phyloP scores from a whole-genome alignment of 2,113 vertebrate species.

The Megaceryle torquata region DNA sequence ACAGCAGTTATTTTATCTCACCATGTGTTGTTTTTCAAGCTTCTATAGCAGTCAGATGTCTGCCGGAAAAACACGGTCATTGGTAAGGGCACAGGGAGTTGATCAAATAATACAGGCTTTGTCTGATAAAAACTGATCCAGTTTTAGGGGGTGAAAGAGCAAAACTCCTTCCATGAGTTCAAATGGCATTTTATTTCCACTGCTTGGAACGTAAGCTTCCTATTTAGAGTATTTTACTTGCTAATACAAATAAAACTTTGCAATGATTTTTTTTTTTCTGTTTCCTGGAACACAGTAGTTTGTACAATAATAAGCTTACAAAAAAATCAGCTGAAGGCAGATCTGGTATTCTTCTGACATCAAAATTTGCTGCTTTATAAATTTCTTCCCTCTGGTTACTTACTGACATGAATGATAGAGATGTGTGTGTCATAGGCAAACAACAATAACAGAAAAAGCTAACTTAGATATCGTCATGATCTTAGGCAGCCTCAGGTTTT shows the following conservation, averaged over 20 bases:
- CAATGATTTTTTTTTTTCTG: background rate
- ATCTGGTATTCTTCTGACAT: background rate
- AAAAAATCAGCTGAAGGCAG: background rate
- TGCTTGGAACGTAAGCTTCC: background rate
- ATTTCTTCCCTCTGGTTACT: background rate
- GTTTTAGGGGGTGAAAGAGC: background rate
- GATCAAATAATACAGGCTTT: conserved; percentile 18
- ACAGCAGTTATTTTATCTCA: background rate
- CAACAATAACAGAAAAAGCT: background rate
- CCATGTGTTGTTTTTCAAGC: conserved; percentile 14
- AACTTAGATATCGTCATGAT: background rate
- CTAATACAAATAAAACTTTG: background rate
- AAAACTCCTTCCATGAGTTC: background rate
- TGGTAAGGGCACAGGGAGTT: background rate
- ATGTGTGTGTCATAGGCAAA: background rate
- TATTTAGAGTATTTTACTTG: background rate
- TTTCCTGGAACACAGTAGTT: background rate
- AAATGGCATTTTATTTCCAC: background rate
- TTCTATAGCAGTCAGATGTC: conserved; percentile 4
- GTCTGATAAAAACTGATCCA: background rate
- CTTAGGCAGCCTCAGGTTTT: background rate
- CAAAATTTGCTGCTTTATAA: background rate
- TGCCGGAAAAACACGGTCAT: background rate
- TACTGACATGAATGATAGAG: background rate
- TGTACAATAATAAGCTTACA: background rate